Conservation (phyloP, 1,140 invertebrate genomes). For the Aleiodes sp. region DNA sequence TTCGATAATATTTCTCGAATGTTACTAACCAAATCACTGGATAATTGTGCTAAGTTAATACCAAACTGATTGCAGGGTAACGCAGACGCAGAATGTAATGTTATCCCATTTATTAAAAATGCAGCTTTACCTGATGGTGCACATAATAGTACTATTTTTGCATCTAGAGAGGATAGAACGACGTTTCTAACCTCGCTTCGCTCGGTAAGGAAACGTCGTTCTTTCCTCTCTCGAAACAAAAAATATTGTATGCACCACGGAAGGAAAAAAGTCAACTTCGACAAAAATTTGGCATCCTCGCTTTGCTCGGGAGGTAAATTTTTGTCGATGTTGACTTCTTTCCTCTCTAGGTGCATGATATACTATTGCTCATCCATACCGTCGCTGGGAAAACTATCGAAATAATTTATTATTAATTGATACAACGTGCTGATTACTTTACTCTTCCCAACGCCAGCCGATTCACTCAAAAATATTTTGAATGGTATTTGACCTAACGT, state of each 20-base stretch:
- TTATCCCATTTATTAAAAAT: conserved; percentile 19
- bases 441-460: conserved; percentile 42
- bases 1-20: neutral
- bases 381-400: conserved; percentile 10
- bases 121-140: conserved; percentile 56
- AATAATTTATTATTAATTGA: conserved; percentile 32
- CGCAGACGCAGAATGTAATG: neutral
- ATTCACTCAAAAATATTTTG: conserved; percentile 34
- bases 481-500: conserved; percentile 36
- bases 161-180: too few relatives aligned
- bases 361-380: neutral
- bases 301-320: too few relatives aligned
- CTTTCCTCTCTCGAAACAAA: too few relatives aligned
- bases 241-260: too few relatives aligned
- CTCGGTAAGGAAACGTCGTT: too few relatives aligned
- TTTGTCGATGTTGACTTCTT: too few relatives aligned
- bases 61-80: neutral
- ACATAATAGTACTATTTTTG: conserved; percentile 31
- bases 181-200: too few relatives aligned
- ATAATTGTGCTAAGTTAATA: neutral
- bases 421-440: conserved; percentile 36
- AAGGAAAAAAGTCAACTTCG: too few relatives aligned
- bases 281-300: too few relatives aligned
- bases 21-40: neutral
- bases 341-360: too few relatives aligned